These are phyloP conservation scores for Papilio gigon DNA, from an alignment of 2,888 invertebrate genomes.

Conservation along the genomic window DNA sequence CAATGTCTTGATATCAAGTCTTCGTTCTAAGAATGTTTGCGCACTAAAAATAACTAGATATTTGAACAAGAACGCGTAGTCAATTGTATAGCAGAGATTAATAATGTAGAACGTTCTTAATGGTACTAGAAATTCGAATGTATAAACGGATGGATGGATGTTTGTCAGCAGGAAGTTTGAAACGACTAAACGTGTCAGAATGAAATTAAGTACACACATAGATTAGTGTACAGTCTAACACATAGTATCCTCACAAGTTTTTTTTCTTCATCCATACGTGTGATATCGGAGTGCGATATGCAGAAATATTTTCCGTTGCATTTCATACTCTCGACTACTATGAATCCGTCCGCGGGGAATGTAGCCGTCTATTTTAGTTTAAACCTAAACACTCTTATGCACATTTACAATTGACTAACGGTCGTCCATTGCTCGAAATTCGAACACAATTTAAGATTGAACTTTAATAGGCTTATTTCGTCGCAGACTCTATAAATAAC, in stretches of 20 bases:
- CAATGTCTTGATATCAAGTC: background rate
- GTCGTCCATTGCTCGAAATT: too few relatives aligned
- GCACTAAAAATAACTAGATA: background rate
- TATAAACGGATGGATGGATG: too few relatives aligned
- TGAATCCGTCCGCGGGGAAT: background rate
- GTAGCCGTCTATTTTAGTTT: background rate
- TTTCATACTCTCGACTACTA: background rate
- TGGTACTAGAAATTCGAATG: too few relatives aligned
- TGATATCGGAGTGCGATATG: background rate
- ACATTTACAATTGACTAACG: conserved; percentile 34
- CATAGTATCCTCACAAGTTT: background rate
- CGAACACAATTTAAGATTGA: too few relatives aligned
- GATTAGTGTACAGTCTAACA: too few relatives aligned
- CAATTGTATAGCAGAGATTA: too few relatives aligned
- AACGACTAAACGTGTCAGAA: background rate
- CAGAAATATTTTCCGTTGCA: background rate
- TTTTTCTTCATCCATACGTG: too few relatives aligned
- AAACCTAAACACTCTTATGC: background rate
- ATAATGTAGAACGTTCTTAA: too few relatives aligned
- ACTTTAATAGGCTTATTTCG: too few relatives aligned
- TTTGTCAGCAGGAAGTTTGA: too few relatives aligned
- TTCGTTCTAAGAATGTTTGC: background rate
- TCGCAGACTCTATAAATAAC: too few relatives aligned
- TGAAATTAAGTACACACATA: background rate
- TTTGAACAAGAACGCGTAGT: background rate